These are phyloP conservation scores for Acrocephalus kingi DNA, from an alignment of 2,113 vertebrate genomes.

Conservation along the genomic window DNA sequence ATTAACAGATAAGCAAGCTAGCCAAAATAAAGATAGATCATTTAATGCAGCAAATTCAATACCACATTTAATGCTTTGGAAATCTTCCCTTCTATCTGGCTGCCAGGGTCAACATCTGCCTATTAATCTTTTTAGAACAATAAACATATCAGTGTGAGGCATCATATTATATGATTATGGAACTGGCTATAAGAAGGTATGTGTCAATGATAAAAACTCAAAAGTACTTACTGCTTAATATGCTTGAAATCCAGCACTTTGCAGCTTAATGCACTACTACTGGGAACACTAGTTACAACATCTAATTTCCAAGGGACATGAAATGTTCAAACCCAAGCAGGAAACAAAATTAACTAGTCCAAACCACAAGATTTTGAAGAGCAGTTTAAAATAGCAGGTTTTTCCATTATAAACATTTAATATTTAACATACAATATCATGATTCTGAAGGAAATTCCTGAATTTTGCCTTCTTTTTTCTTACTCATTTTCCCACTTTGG, in stretches of 20 bases:
- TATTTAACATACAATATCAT: background rate
- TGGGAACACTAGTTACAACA: background rate
- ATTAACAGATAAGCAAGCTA: background rate
- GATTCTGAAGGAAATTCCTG: background rate
- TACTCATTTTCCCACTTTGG: background rate
- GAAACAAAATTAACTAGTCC: background rate
- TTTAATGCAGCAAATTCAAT: background rate
- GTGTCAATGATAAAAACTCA: slow-evolving; percentile 16
- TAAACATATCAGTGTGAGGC: background rate
- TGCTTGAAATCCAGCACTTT: background rate
- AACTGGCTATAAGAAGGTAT: slow-evolving; percentile 12
- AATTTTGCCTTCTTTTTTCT: background rate
- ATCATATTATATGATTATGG: background rate
- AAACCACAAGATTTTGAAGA: background rate
- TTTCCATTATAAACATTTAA: background rate
- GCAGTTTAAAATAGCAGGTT: background rate
- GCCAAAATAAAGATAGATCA: background rate
- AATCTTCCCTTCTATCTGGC: background rate
- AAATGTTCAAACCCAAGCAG: background rate
- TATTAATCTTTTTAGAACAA: slow-evolving; percentile 23
- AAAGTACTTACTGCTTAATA: slow-evolving; percentile 28
- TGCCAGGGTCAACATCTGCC: slow-evolving; percentile 4
- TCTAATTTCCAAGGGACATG: background rate
- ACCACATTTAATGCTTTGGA: background rate
- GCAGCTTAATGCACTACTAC: slow-evolving; percentile 11